phyloP scores from a whole-genome alignment of 2,797 vertebrate species.

The Odontamblyopus lacepedii region DNA sequence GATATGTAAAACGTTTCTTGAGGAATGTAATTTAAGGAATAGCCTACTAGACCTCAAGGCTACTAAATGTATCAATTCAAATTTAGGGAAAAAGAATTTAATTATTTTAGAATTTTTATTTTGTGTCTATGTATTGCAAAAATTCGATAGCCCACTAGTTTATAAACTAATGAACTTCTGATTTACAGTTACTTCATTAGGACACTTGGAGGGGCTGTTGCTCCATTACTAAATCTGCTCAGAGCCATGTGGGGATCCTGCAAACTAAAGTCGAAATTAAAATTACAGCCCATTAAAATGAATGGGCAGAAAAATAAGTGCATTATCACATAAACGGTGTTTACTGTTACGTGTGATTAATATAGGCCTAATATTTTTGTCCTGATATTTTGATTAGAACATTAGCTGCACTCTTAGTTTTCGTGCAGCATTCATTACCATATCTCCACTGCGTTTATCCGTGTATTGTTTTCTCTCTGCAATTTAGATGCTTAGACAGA shows the following conservation, averaged over 20 bases:
- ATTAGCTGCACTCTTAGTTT: not conserved
- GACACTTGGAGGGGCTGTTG: not conserved
- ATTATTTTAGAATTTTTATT: not conserved
- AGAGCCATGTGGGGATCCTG: not conserved
- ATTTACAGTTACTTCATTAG: not conserved
- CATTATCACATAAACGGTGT: not conserved
- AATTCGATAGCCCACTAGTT: not conserved
- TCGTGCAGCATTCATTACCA: not conserved
- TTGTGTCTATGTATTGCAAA: not conserved
- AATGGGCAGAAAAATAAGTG: not conserved
- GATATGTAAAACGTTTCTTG: too few species aligned
- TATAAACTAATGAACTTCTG: not conserved
- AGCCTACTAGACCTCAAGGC: too few species aligned
- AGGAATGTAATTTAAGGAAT: too few species aligned
- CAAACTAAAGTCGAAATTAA: not conserved
- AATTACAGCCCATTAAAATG: not conserved
- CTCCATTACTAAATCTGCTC: not conserved
- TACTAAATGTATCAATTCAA: too few species aligned
- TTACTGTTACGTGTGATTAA: not conserved
- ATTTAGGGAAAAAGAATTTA: not conserved
- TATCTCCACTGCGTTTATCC: not conserved
- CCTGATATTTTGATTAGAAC: not conserved
- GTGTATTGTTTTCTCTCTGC: not conserved
- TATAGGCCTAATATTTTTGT: not conserved
- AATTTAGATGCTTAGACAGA: not conserved